phyloP scores from a whole-genome alignment of 2,113 vertebrate genomes.

The Lophura nycthemera region DNA sequence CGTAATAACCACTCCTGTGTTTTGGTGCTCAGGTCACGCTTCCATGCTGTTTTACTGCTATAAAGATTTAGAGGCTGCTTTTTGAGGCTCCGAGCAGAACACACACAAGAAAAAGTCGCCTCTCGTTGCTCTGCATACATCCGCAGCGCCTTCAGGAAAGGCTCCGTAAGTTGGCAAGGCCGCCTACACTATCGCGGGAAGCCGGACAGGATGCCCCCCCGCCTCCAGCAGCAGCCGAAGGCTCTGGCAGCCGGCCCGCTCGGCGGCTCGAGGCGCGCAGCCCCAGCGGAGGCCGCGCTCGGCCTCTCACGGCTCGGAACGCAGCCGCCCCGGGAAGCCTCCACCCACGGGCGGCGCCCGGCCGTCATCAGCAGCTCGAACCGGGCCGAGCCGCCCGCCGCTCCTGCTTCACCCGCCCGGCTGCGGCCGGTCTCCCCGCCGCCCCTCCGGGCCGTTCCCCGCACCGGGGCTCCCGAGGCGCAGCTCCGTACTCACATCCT shows the following conservation, averaged over 20 bases:
- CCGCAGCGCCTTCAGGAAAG: not conserved
- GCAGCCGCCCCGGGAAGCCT: not conserved
- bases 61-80: not conserved
- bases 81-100: not conserved
- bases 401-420: no score
- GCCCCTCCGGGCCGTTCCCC: not conserved
- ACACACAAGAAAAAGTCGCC: no score
- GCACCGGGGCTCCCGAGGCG: not conserved
- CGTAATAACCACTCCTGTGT: rapidly evolving
- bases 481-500: not conserved
- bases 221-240: rapidly evolving
- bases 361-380: not conserved
- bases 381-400: no score
- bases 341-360: not conserved
- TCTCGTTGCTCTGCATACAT: rapidly evolving
- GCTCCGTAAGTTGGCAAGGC: no score
- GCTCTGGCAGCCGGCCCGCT: not conserved
- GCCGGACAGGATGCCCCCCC: not conserved
- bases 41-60: rapidly evolving
- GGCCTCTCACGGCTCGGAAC: not conserved
- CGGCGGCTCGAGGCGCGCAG: not conserved
- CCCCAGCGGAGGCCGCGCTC: rapidly evolving
- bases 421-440: not conserved
- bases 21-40: rapidly evolving
- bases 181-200: rapidly evolving